phyloP scores from a whole-genome alignment of 2,888 invertebrate genomes.

The Agrotis clavis region DNA sequence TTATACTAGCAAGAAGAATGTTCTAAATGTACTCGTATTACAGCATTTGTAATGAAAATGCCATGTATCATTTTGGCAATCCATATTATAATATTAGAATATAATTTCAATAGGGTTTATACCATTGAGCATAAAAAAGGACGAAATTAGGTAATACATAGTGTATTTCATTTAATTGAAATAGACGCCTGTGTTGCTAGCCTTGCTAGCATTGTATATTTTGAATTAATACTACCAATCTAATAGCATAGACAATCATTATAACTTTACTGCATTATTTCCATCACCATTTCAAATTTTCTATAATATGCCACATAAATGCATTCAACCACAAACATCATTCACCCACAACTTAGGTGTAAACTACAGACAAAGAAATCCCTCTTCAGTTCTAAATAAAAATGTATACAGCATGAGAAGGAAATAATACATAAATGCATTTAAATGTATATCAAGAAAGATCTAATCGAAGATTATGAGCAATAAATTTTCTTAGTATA shows the following conservation, averaged over 20 bases:
- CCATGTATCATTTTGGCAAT: conserved; percentile 60
- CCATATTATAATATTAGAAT: conserved; percentile 40
- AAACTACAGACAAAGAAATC: conserved; percentile 39
- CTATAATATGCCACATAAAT: conserved; percentile 37
- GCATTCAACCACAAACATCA: conserved; percentile 41
- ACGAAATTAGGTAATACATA: conserved; percentile 65
- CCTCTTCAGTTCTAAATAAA: conserved; percentile 44
- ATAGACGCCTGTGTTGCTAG: conserved; percentile 46
- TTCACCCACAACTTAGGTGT: conserved; percentile 39
- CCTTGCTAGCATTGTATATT: conserved; percentile 41
- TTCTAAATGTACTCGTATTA: conserved; percentile 50
- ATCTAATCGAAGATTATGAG: conserved; percentile 81
- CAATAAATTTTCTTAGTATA: conserved; percentile 84
- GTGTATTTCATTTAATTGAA: conserved; percentile 36
- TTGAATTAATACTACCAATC: conserved; percentile 42
- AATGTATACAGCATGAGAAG: conserved; percentile 35
- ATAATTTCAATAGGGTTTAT: conserved; percentile 57
- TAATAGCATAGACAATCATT: conserved; percentile 48
- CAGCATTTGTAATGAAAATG: conserved; percentile 47
- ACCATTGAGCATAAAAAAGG: conserved; percentile 67
- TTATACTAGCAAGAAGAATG: conserved; percentile 36
- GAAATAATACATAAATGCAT: conserved; percentile 81
- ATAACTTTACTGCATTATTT: conserved; percentile 30
- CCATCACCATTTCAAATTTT: conserved; percentile 32
- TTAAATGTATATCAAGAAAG: conserved; percentile 66